Evolutionary conservation across 2,113 vertebrate species (phyloP).

Genomic region (Tachuris rubrigastra): DNA sequence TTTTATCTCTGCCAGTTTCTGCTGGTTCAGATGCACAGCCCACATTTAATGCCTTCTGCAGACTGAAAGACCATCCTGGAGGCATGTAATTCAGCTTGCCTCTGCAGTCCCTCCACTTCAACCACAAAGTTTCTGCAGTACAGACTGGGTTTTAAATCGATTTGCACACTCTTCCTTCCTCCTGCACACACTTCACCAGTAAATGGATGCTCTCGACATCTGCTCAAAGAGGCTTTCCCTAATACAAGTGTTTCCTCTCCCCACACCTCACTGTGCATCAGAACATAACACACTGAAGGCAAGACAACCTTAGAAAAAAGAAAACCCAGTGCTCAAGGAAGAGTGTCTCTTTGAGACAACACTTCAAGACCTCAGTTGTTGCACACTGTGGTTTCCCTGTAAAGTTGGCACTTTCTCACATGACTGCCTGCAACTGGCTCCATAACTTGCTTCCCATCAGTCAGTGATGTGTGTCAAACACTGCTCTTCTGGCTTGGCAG

Average conservation of each 20-base stretch:
- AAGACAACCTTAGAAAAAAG: background rate
- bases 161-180: background rate
- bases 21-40: background rate
- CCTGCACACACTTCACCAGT: background rate
- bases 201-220: background rate
- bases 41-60: background rate
- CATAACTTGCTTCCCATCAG: background rate
- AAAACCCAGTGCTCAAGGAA: background rate
- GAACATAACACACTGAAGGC: background rate
- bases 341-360: background rate
- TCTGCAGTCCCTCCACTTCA: background rate
- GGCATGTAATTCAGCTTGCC: background rate
- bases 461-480: background rate
- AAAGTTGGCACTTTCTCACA: background rate
- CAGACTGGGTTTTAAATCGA: background rate
- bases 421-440: fast-evolving
- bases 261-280: background rate
- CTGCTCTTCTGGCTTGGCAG: background rate
- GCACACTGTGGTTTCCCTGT: background rate
- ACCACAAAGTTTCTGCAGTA: background rate
- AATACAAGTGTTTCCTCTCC: background rate
- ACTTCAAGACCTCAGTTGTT: background rate
- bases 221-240: background rate
- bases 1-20: background rate
- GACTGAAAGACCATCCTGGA: background rate